phyloP scores from a whole-genome alignment of 2,797 vertebrate species.

The Aplochiton taeniatus region DNA sequence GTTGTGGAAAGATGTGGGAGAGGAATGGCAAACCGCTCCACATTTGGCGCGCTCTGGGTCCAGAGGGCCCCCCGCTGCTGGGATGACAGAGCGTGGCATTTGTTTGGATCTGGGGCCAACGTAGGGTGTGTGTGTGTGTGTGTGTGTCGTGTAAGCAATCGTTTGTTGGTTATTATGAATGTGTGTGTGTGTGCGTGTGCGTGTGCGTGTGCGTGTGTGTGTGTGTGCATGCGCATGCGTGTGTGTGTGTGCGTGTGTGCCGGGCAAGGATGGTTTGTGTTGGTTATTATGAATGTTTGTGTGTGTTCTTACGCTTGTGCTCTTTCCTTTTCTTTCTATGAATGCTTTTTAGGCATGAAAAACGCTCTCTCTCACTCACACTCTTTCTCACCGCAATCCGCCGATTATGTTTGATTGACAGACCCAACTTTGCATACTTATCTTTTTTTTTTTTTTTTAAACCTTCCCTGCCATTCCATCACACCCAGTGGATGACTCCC shows the following conservation, averaged over 20 bases:
- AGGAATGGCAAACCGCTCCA: slow-evolving; percentile 40
- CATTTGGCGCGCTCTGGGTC: slow-evolving; percentile 39
- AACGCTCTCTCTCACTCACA: no score
- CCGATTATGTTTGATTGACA: slow-evolving; percentile 26
- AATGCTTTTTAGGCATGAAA: no score
- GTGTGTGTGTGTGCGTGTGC: no score
- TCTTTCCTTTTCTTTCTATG: no score
- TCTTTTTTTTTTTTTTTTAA: neutral
- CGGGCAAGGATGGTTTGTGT: no score
- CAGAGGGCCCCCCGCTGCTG: slow-evolving; percentile 16
- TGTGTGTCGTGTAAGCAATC: no score
- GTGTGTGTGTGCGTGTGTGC: no score
- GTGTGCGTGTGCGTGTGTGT: no score
- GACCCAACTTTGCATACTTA: neutral
- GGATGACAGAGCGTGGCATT: slow-evolving; percentile 43
- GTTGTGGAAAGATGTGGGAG: slow-evolving; percentile 26
- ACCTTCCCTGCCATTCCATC: slow-evolving; percentile 5
- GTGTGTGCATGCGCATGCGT: no score
- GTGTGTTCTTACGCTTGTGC: neutral
- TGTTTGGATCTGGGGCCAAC: slow-evolving; percentile 37
- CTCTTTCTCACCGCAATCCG: slow-evolving; percentile 11
- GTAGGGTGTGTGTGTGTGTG: no score
- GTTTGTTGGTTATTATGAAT: no score
- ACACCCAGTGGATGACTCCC: slow-evolving; percentile 22
- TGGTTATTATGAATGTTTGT: slow-evolving; percentile 22